phyloP scores from a whole-genome alignment of 2,113 vertebrate species.

The Rynchops niger region DNA sequence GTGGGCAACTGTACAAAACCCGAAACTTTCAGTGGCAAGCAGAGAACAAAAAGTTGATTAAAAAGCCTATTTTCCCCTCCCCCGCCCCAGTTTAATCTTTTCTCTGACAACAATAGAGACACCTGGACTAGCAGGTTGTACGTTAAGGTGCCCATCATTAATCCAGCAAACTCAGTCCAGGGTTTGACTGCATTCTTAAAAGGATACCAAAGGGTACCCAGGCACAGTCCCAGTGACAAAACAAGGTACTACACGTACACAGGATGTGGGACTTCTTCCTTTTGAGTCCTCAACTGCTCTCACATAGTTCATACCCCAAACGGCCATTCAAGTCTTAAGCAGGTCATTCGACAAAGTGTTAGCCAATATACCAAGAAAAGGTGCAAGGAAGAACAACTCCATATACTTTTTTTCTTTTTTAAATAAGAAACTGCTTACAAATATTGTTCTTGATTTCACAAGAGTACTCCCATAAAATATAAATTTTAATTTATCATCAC shows the following conservation, averaged over 20 bases:
- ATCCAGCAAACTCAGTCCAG: too few relatives aligned
- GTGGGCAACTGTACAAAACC: not conserved
- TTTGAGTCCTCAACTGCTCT: not conserved
- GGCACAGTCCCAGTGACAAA: not conserved
- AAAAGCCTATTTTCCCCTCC: not conserved
- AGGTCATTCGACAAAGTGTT: not conserved
- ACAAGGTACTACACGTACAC: rapidly evolving
- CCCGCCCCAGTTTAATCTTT: not conserved
- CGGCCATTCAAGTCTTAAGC: rapidly evolving
- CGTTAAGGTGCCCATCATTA: rapidly evolving
- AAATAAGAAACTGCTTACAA: not conserved
- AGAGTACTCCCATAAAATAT: not conserved
- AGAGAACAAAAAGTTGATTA: not conserved
- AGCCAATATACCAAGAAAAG: not conserved
- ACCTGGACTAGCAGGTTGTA: not conserved
- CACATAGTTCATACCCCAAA: not conserved
- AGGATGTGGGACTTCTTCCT: not conserved
- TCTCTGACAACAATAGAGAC: not conserved
- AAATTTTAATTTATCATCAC: not conserved
- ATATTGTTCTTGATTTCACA: not conserved
- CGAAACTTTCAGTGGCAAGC: not conserved
- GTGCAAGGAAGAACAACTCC: not conserved
- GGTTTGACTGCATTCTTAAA: not conserved
- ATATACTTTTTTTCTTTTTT: not conserved
- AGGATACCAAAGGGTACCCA: not conserved